A percentile compares a stretch with the other conserved stretches of the same genome.
These are phyloP conservation scores for Anguilla obscura DNA, from an alignment of 2,797 vertebrate species.

Conservation along the genomic window DNA sequence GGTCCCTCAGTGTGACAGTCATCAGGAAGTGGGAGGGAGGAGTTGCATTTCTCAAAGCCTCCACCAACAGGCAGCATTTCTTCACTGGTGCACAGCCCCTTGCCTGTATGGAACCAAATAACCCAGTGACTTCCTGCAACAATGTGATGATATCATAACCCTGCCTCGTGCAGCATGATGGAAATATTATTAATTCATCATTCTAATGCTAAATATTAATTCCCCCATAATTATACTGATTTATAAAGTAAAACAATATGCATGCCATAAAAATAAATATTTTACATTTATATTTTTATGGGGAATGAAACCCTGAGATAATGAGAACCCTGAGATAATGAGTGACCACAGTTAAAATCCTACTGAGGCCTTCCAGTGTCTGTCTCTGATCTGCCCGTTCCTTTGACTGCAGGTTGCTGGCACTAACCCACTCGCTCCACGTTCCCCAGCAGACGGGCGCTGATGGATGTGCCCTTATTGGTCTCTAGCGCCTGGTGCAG, in stretches of 20 bases:
- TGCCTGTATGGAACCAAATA: conserved; percentile 19
- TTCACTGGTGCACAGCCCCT: conserved; percentile 43
- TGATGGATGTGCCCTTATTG: conserved; percentile 30
- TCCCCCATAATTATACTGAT: background rate
- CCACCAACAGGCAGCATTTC: background rate
- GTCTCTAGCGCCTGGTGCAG: conserved; percentile 52
- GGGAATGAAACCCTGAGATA: background rate
- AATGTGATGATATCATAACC: background rate
- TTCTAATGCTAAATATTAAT: background rate
- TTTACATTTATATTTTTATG: background rate
- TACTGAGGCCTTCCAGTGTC: background rate
- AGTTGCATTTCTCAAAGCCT: conserved; percentile 42
- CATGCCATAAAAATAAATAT: background rate
- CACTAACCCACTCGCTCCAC: conserved; percentile 38
- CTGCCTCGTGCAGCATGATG: background rate
- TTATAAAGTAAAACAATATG: background rate
- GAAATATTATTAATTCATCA: background rate
- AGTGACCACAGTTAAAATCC: background rate
- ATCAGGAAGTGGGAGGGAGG: background rate
- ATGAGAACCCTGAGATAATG: background rate
- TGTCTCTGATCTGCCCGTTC: background rate
- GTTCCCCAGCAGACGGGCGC: conserved; percentile 47
- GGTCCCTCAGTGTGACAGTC: conserved; percentile 47
- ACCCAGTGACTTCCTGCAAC: background rate
- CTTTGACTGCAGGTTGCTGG: background rate